Evolutionary conservation across 2,797 vertebrate genomes (phyloP).

Genomic region (Picus viridis): DNA sequence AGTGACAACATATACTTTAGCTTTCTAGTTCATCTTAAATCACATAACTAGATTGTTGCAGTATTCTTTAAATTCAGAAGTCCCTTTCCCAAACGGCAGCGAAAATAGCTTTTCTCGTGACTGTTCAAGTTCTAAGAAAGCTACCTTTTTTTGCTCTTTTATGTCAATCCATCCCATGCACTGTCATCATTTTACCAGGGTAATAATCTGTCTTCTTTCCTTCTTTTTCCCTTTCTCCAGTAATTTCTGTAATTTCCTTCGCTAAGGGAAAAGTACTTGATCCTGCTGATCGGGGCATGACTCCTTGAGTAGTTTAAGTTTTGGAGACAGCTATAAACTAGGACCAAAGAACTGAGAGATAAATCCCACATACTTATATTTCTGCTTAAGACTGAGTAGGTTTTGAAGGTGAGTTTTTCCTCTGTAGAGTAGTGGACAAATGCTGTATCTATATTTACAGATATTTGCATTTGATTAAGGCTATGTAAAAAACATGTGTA

Average conservation of each 20-base stretch:
- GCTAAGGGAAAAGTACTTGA: not conserved
- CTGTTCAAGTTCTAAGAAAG: slow-evolving; percentile 62
- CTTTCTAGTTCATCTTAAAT: slow-evolving; percentile 64
- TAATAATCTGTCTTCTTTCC: slow-evolving; percentile 50
- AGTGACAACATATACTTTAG: slow-evolving; percentile 74
- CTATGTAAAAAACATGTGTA: not conserved
- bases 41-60: slow-evolving; percentile 59
- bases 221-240: slow-evolving; percentile 15
- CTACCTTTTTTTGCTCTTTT: slow-evolving; percentile 52
- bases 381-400: not conserved
- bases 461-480: not conserved
- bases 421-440: not conserved
- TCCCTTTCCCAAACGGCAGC: slow-evolving; percentile 48
- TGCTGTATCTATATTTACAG: not conserved
- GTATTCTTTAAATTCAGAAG: slow-evolving; percentile 70
- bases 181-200: slow-evolving; percentile 60
- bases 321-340: not conserved
- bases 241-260: slow-evolving; percentile 6
- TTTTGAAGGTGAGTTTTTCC: not conserved
- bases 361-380: not conserved
- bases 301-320: not conserved
- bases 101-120: slow-evolving; percentile 73
- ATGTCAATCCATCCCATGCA: slow-evolving; percentile 68
- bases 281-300: not conserved
- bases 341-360: not conserved